Evolutionary conservation across 1,140 invertebrate species (phyloP).

Genomic region (Hydropsyche tenuis): DNA sequence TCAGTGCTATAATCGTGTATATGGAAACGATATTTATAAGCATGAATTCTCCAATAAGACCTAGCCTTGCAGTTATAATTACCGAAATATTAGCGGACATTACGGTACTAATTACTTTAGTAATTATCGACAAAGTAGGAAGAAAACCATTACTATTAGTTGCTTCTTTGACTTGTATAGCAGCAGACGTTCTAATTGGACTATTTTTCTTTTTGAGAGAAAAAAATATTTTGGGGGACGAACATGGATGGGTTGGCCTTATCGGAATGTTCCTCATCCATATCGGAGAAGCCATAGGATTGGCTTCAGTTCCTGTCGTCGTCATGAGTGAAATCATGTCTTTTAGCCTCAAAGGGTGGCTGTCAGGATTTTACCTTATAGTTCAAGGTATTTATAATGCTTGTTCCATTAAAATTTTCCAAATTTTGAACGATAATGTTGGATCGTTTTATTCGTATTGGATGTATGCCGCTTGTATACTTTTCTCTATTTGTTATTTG

Average conservation of each 20-base stretch:
- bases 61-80: slow-evolving; percentile 43
- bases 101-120: slow-evolving; percentile 41
- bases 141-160: slow-evolving; percentile 41
- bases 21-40: slow-evolving; percentile 45
- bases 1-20: slow-evolving; percentile 45
- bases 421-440: slow-evolving; percentile 40
- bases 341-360: slow-evolving; percentile 45
- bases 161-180: slow-evolving; percentile 36
- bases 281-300: slow-evolving; percentile 46
- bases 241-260: slow-evolving; percentile 41
- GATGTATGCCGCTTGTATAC: slow-evolving; percentile 44
- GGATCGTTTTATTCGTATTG: slow-evolving; percentile 41
- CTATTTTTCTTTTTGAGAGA: slow-evolving; percentile 39
- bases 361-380: slow-evolving; percentile 47
- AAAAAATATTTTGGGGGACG: slow-evolving; percentile 29
- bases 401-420: slow-evolving; percentile 43
- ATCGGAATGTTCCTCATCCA: slow-evolving; percentile 43
- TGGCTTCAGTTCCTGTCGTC: slow-evolving; percentile 39
- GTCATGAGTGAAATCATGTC: slow-evolving; percentile 49
- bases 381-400: slow-evolving; percentile 46
- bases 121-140: slow-evolving; percentile 45
- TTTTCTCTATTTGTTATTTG: slow-evolving; percentile 36
- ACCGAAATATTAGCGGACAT: slow-evolving; percentile 41
- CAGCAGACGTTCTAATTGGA: slow-evolving; percentile 42
- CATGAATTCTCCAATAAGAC: slow-evolving; percentile 42